Conservation (phyloP, 1,140 invertebrate species). For the Muscidifurax raptorellus region DNA sequence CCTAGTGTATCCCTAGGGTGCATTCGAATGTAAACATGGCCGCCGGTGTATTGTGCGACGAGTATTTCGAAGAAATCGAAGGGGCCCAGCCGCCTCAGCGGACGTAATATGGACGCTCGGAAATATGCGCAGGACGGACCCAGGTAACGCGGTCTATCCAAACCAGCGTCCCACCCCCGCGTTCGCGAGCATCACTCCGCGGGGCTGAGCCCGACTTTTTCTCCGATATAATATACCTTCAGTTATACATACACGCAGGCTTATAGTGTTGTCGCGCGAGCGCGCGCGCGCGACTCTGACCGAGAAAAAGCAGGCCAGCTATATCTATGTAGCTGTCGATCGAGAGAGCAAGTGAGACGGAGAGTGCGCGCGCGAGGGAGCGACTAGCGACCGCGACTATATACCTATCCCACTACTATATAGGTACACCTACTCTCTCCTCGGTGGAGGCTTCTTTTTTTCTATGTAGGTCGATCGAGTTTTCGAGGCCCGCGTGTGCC, state of each 20-base stretch:
- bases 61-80: slow-evolving; percentile 58
- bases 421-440: neutral
- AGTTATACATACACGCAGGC: neutral
- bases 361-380: neutral
- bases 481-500: slow-evolving; percentile 1
- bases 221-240: neutral
- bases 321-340: neutral
- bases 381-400: slow-evolving; percentile 6
- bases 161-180: slow-evolving; percentile 17
- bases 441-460: slow-evolving; percentile 7
- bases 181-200: neutral
- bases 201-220: neutral
- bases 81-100: slow-evolving; percentile 44
- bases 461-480: slow-evolving; percentile 42
- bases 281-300: slow-evolving; percentile 16
- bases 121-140: slow-evolving; percentile 62
- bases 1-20: slow-evolving; percentile 49
- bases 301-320: slow-evolving; percentile 10
- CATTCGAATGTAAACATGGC: slow-evolving; percentile 69
- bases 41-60: slow-evolving; percentile 63
- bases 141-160: slow-evolving; percentile 58
- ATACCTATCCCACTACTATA: too few species aligned
- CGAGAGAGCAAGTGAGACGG: neutral
- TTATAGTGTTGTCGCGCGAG: neutral
- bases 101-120: slow-evolving; percentile 53